Percentiles rank a stretch among this genome's conserved stretches.
These are phyloP conservation scores for Hemiscyllium ocellatum DNA, from an alignment of 2,113 vertebrate species.

Conservation along the genomic window DNA sequence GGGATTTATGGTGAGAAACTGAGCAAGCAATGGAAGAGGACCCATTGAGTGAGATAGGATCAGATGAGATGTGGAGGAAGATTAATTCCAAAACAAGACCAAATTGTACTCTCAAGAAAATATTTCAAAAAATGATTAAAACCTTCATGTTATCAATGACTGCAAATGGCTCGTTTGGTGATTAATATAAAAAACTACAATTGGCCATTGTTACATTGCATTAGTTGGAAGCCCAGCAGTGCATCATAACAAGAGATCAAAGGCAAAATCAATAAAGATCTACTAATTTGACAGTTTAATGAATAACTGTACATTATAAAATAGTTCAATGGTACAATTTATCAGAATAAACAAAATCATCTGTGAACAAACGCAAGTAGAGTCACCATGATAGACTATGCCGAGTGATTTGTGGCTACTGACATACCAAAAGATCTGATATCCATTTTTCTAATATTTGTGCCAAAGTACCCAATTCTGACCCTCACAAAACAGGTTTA, in stretches of 20 bases:
- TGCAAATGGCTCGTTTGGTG: neutral
- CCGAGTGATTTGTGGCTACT: neutral
- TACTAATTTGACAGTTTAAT: neutral
- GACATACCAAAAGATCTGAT: neutral
- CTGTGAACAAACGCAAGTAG: neutral
- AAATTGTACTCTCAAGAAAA: neutral
- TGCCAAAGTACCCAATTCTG: no score
- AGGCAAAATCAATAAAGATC: no score
- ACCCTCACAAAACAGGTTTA: no score
- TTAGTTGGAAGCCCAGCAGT: neutral
- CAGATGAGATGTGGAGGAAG: no score
- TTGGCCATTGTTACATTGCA: neutral
- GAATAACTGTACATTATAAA: neutral
- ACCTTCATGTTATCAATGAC: no score
- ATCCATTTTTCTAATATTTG: no score
- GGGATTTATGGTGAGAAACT: no score
- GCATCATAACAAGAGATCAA: neutral
- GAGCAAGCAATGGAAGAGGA: no score
- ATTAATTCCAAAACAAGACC: neutral
- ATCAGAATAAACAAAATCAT: neutral
- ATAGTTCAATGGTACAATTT: neutral
- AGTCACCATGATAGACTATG: neutral
- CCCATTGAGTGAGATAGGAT: no score
- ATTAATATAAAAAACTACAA: neutral
- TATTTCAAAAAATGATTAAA: neutral